Base-by-base conservation (phyloP, 2,797 vertebrate genomes). In the Myoxocephalus aenaeus region DNA sequence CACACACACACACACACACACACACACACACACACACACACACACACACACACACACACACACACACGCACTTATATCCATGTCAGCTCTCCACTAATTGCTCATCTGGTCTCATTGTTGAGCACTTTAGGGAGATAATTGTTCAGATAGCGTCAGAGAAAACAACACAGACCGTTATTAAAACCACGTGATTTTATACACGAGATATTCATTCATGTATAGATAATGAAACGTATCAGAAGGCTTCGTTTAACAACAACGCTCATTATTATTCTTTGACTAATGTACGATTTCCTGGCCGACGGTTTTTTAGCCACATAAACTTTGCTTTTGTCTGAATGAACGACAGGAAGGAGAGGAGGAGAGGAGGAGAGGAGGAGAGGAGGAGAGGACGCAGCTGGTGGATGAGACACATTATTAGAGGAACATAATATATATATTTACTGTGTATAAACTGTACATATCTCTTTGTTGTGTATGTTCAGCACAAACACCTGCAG, bases 311-410 rank as follows among this genome's bases (percentile, higher is more conserved):
- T 56, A 48, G 56, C 66, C 73, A 75, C 51, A 4, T 63, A n/a
- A 32, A 70, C n/a, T 22, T 25, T 34, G 69, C 48, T 75, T 78
- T 73, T 53, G 64, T 64, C 67, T 78, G 64, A 67, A 68, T 80
- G 80, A 85, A 89, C 70, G 77, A 78, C 68, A 84, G 87, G 87
- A 83, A 90, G 79, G 57, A 85, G 70, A 82, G 36, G 75, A 68
- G 73, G 80, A 36, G 59, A 70, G 46, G 75, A 69, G 73, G 88
- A 87, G 87, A 91, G 42, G 75, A 65, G 73, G 81, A 68, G 71
- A 83, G 42, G 65, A 70, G 46, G 75, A 69, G 73, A 89, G 88
- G 89, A 90, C 73, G 65, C 85, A 86, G 86, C 87, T 80, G 85
- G 17, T 65, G 63, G 72, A 86, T 64, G 68, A 81, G 71, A 73